Percentiles rank a stretch among this genome's conserved stretches.
Evolutionary conservation across 1,140 invertebrate species (phyloP).

Genomic region (Aporrectodea caliginosa): DNA sequence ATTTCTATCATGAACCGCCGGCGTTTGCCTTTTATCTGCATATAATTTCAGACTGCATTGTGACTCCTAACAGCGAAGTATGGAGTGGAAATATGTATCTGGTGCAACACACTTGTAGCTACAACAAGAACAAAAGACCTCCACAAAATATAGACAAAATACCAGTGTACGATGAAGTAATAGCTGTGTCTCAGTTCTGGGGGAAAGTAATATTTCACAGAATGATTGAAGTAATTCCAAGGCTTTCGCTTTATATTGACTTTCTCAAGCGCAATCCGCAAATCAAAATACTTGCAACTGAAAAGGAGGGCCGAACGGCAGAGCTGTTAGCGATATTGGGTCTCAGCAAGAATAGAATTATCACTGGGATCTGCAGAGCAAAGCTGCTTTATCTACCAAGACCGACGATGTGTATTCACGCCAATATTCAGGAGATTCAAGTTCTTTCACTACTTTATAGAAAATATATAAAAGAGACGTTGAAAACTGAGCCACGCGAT

Average conservation of each 20-base stretch:
- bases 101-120: not conserved
- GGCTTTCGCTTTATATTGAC: not conserved
- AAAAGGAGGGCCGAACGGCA: not conserved
- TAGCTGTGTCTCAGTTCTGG: not conserved
- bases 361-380: not conserved
- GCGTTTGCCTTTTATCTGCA: too few relatives aligned
- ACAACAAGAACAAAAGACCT: too few relatives aligned
- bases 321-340: not conserved
- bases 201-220: not conserved
- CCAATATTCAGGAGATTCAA: not conserved
- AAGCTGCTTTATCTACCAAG: not conserved
- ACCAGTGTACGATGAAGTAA: constrained; percentile 1
- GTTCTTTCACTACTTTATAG: not conserved
- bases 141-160: too few relatives aligned
- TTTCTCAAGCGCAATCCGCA: constrained; percentile 4
- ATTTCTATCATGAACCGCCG: too few relatives aligned
- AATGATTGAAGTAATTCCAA: constrained; percentile 2
- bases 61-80: too few relatives aligned
- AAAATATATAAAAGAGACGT: not conserved
- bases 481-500: not conserved
- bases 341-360: not conserved
- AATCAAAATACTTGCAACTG: not conserved
- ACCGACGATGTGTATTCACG: not conserved
- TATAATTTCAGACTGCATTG: too few relatives aligned
- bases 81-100: too few relatives aligned